Percentiles rank a stretch among this genome's conserved stretches.
These are phyloP conservation scores for Sisor rabdophorus DNA, from an alignment of 2,113 vertebrate genomes.

Conservation along the genomic window DNA sequence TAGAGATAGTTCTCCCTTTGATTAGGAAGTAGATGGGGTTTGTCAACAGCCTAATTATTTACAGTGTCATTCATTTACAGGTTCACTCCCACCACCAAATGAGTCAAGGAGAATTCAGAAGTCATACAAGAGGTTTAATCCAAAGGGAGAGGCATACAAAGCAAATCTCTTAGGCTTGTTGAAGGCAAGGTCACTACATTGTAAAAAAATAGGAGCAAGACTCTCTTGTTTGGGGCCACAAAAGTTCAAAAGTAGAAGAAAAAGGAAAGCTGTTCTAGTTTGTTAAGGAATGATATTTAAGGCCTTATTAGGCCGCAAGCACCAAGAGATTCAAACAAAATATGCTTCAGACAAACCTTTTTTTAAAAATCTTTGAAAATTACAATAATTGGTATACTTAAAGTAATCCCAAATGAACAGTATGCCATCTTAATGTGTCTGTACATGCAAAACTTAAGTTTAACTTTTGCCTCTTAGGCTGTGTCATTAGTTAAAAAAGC, in stretches of 20 bases:
- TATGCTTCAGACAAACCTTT: constrained; percentile 79
- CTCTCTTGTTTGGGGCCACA: constrained; percentile 56
- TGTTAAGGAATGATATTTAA: constrained; percentile 59
- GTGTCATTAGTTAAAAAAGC: constrained; percentile 89
- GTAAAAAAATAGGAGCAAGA: constrained; percentile 47
- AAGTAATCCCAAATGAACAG: constrained; percentile 96
- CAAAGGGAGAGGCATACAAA: constrained; percentile 19
- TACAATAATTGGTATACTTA: constrained; percentile 99
- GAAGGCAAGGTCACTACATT: constrained; percentile 35
- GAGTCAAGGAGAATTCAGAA: constrained; percentile 49
- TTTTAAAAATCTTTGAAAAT: constrained; percentile 91
- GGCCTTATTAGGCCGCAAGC: constrained; percentile 65
- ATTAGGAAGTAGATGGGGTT: constrained; percentile 54
- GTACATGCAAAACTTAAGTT: constrained; percentile 88
- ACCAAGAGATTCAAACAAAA: constrained; percentile 75
- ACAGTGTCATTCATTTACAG: constrained; percentile 52
- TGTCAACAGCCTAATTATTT: constrained; percentile 57
- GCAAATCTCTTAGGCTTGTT: constrained; percentile 33
- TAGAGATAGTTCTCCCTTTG: constrained; percentile 46
- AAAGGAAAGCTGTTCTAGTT: constrained; percentile 49
- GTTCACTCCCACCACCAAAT: constrained; percentile 53
- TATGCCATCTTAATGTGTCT: constrained; percentile 96
- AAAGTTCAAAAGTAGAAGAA: constrained; percentile 61
- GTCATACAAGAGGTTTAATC: constrained; percentile 50
- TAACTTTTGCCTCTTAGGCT: constrained; percentile 80